phyloP scores from a whole-genome alignment of 2,113 vertebrate species.

The Phainopepla nitens region DNA sequence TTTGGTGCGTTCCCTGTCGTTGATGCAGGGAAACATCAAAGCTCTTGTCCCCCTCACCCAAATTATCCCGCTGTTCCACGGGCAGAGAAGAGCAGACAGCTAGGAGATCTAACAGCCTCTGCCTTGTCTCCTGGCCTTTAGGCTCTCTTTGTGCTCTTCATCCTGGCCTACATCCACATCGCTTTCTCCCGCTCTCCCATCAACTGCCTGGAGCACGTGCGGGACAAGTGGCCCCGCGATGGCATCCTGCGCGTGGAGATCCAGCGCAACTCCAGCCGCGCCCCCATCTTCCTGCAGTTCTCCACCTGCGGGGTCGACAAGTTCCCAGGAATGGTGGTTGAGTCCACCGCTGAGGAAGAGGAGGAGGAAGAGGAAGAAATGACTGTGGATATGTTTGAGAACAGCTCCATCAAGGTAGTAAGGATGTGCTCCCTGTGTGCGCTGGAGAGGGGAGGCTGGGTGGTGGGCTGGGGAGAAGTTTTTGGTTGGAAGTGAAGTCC shows the following conservation, averaged over 20 bases:
- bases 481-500: not conserved
- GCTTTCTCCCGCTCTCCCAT: slow-evolving; percentile 96
- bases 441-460: accelerated
- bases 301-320: slow-evolving; percentile 68
- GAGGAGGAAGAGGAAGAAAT: slow-evolving; percentile 91
- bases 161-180: slow-evolving; percentile 97
- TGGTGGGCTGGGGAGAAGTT: not conserved
- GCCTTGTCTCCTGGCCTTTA: slow-evolving; percentile 9
- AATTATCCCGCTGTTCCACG: accelerated
- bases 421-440: accelerated
- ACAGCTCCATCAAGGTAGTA: slow-evolving; percentile 86
- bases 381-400: slow-evolving; percentile 90
- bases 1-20: not conserved
- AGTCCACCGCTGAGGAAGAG: slow-evolving; percentile 71
- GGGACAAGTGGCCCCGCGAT: slow-evolving; percentile 92
- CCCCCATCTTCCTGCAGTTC: slow-evolving; percentile 90
- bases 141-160: slow-evolving; percentile 95
- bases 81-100: not conserved
- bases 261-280: slow-evolving; percentile 89
- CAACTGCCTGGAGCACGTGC: slow-evolving; percentile 92
- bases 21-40: not conserved
- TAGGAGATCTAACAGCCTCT: not conserved
- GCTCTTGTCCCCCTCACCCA: accelerated
- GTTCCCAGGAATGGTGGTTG: slow-evolving; percentile 77
- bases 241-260: slow-evolving; percentile 94